Evolutionary conservation across 2,113 vertebrate genomes (phyloP).

Genomic region (Speoplatyrhinus poulsoni): DNA sequence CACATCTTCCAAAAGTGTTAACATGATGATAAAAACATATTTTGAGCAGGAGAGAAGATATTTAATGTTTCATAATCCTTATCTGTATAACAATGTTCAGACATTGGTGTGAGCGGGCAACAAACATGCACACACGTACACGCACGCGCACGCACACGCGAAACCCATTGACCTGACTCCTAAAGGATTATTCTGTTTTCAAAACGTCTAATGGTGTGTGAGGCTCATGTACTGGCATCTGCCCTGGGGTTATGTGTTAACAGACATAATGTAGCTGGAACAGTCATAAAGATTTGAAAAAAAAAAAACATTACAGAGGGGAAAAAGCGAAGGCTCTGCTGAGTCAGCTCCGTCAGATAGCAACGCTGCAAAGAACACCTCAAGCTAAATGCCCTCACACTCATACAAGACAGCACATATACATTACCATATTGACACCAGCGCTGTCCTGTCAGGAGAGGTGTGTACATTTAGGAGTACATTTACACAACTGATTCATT

Average conservation of each 20-base stretch:
- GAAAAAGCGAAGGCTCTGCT: constrained; percentile 45
- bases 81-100: constrained; percentile 36
- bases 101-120: constrained; percentile 17
- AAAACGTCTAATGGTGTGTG: constrained; percentile 57
- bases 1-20: constrained; percentile 59
- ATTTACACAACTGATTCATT: constrained; percentile 28
- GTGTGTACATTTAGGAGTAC: constrained; percentile 8
- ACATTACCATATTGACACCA: constrained; percentile 5
- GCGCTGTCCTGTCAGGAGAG: neutral
- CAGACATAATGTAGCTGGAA: constrained; percentile 46
- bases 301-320: constrained; percentile 30
- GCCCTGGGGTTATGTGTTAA: constrained; percentile 60
- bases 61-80: constrained; percentile 56
- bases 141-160: constrained; percentile 7
- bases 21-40: constrained; percentile 60
- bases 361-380: constrained; percentile 29
- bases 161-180: constrained; percentile 31
- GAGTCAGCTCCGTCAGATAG: constrained; percentile 55
- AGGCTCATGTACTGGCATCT: constrained; percentile 38
- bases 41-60: constrained; percentile 35
- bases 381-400: constrained; percentile 25
- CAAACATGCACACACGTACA: constrained; percentile 1
- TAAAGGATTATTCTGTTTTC: constrained; percentile 38
- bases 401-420: constrained; percentile 19
- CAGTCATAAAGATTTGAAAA: constrained; percentile 28